phyloP scores from a whole-genome alignment of 2,113 vertebrate species.

The Erythrocercus mccallii region DNA sequence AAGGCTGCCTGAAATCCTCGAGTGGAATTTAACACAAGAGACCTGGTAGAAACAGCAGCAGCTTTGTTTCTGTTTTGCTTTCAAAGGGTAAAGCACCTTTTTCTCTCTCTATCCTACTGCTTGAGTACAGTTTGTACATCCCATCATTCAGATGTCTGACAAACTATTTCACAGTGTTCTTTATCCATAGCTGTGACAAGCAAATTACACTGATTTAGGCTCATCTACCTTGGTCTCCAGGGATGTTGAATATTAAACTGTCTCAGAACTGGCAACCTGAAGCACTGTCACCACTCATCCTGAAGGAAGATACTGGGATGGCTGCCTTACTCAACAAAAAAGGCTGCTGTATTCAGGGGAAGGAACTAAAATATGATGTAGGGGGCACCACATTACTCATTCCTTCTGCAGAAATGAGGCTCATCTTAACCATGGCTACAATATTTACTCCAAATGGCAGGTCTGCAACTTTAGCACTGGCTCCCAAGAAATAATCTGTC shows the following conservation, averaged over 20 bases:
- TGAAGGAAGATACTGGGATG: background rate
- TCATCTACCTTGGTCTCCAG: constrained; percentile 11
- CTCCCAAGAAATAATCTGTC: background rate
- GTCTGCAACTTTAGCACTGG: background rate
- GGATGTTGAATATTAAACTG: background rate
- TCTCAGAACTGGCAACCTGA: background rate
- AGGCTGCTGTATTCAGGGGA: background rate
- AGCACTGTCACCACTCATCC: background rate
- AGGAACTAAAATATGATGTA: background rate
- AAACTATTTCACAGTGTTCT: background rate
- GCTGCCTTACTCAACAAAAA: background rate
- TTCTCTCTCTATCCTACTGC: background rate
- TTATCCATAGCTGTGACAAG: constrained; percentile 22
- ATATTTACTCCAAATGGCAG: background rate
- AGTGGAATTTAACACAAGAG: background rate
- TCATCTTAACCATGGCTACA: background rate
- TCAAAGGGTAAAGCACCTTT: background rate
- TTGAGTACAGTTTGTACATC: background rate
- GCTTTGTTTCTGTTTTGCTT: background rate
- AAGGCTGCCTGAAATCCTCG: background rate
- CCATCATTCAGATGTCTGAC: background rate
- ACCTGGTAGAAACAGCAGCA: background rate
- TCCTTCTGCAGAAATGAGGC: background rate
- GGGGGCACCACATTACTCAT: background rate
- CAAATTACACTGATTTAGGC: constrained; percentile 37